Conservation (phyloP, 2,113 vertebrate genomes). For the Atrichornis clamosus region DNA sequence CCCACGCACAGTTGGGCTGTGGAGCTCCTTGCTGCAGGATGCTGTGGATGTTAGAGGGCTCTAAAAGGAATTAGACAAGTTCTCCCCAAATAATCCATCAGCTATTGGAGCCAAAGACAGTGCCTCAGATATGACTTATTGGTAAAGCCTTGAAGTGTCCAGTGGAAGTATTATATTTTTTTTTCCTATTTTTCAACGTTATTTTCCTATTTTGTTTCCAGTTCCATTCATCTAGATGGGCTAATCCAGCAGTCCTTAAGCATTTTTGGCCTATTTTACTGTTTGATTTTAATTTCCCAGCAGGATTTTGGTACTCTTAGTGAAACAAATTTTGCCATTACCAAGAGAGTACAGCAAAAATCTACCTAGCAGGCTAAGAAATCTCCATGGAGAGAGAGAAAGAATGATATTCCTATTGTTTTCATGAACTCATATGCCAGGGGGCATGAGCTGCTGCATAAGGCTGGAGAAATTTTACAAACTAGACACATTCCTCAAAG, state of each 20-base stretch:
- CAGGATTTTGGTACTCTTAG: not conserved
- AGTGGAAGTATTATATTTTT: not conserved
- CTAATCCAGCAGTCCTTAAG: not conserved
- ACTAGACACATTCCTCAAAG: not conserved
- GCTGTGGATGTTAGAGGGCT: not conserved
- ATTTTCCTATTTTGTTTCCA: not conserved
- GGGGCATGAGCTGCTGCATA: not conserved
- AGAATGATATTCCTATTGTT: not conserved
- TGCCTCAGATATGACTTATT: not conserved
- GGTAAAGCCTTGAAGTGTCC: not conserved
- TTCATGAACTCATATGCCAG: not conserved
- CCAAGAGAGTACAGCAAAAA: not conserved
- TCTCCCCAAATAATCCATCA: not conserved
- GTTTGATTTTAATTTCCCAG: not conserved
- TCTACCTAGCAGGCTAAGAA: not conserved
- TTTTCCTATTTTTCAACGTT: not conserved
- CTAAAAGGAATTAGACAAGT: not conserved
- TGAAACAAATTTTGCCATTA: not conserved
- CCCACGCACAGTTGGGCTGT: not conserved
- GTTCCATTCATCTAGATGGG: not conserved
- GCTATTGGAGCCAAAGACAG: not conserved
- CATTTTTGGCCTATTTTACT: not conserved
- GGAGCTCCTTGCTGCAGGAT: slow-evolving; percentile 5
- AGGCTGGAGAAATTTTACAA: not conserved
- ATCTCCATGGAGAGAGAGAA: not conserved